Conservation (phyloP, 2,888 invertebrate genomes). For the Eledone cirrhosa region DNA sequence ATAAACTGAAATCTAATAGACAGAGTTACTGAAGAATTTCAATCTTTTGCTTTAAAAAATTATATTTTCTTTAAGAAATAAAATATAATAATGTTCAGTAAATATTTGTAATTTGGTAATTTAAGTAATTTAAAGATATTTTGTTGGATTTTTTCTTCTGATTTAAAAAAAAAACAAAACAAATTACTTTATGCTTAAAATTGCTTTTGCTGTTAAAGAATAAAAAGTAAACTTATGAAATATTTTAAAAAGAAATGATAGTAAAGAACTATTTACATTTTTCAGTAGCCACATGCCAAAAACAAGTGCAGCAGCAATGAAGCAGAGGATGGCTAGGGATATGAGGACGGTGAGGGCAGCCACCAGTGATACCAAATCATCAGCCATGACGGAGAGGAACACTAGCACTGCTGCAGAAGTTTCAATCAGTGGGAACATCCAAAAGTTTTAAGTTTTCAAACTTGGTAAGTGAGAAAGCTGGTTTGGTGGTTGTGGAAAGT, state of each 20-base stretch:
- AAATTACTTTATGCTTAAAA: too few relatives aligned
- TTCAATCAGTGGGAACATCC: slow-evolving; percentile 22
- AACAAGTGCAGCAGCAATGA: slow-evolving; percentile 53
- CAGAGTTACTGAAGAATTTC: too few relatives aligned
- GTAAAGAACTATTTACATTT: slow-evolving; percentile 45
- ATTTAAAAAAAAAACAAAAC: too few relatives aligned
- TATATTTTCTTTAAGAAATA: too few relatives aligned
- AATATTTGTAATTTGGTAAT: too few relatives aligned
- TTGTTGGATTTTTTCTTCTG: too few relatives aligned
- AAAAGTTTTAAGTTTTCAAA: background rate
- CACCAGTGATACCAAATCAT: slow-evolving; percentile 50
- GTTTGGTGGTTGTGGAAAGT: too few relatives aligned
- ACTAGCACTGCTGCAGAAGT: slow-evolving; percentile 22
- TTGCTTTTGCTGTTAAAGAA: background rate
- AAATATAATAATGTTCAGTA: too few relatives aligned
- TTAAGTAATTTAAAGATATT: too few relatives aligned
- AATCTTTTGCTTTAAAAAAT: too few relatives aligned
- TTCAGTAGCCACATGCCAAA: slow-evolving; percentile 57
- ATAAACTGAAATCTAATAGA: too few relatives aligned
- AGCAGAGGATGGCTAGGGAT: slow-evolving; percentile 54
- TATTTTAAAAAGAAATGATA: slow-evolving; percentile 10
- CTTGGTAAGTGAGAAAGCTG: too few relatives aligned
- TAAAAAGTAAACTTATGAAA: background rate
- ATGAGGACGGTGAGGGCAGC: slow-evolving; percentile 53
- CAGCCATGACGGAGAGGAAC: slow-evolving; percentile 38